Percentiles rank a stretch among this genome's conserved stretches.
Evolutionary conservation across 2,797 vertebrate genomes (phyloP).

Genomic region (Melanotaenia parkinsoni): DNA sequence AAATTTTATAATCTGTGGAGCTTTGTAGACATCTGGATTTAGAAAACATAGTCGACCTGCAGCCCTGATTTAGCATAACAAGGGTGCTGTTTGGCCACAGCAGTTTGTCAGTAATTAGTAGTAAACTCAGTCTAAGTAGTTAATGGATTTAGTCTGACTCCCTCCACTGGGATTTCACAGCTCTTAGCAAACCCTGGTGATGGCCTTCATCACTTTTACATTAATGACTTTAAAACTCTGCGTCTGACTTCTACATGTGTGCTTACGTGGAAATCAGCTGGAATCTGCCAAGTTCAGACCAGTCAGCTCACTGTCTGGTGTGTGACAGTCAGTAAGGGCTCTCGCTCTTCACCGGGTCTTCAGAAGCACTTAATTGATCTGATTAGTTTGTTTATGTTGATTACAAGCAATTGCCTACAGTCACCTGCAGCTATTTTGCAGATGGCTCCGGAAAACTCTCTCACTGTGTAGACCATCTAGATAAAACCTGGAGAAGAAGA

Average conservation of each 20-base stretch:
- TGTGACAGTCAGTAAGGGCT: neutral
- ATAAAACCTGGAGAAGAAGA: neutral
- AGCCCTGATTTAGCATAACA: neutral
- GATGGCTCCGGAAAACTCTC: neutral
- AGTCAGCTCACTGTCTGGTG: no score
- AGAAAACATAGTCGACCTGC: neutral
- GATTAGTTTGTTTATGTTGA: neutral
- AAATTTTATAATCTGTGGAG: no score
- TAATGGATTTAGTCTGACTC: conserved; percentile 44
- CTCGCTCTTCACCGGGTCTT: no score
- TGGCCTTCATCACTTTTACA: no score
- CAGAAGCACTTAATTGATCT: neutral
- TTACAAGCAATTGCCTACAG: neutral
- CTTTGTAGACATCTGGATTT: no score
- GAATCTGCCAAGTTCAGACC: no score
- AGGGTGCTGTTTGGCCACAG: conserved; percentile 4
- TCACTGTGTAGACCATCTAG: neutral
- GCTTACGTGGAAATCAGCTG: no score
- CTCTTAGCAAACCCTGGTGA: no score
- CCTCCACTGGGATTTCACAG: neutral
- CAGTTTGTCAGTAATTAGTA: conserved; percentile 45
- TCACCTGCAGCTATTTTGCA: neutral
- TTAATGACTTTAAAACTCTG: no score
- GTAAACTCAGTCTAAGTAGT: conserved; percentile 38
- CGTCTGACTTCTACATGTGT: no score